Evolutionary conservation across 2,797 vertebrate genomes (phyloP).

Genomic region (Mionectes olivaceus): DNA sequence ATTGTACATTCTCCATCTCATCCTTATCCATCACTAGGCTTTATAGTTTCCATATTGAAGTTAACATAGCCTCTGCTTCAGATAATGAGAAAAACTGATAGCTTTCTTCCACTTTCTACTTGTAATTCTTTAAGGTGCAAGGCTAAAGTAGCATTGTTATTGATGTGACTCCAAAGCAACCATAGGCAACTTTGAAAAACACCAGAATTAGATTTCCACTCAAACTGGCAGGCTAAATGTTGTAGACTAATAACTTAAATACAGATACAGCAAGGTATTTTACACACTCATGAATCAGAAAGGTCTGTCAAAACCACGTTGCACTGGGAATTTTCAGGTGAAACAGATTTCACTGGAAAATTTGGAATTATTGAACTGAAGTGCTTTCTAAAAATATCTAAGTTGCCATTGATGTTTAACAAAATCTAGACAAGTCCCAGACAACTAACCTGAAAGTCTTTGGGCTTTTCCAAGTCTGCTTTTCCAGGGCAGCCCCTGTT

Average conservation of each 20-base stretch:
- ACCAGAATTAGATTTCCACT: neutral
- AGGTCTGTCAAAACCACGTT: neutral
- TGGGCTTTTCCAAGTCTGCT: neutral
- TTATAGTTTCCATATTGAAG: neutral
- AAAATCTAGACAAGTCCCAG: neutral
- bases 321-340: neutral
- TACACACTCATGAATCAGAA: fast-evolving
- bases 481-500: neutral
- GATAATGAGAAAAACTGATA: neutral
- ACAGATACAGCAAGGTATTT: neutral
- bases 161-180: neutral
- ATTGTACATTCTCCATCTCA: neutral
- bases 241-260: neutral
- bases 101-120: neutral
- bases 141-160: neutral
- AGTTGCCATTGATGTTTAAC: neutral
- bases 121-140: neutral
- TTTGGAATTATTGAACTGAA: neutral
- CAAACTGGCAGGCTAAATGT: neutral
- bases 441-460: neutral
- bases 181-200: neutral
- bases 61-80: neutral
- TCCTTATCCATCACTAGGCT: neutral
- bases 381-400: neutral
- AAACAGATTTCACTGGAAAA: neutral